A percentile compares a stretch with the other conserved stretches of the same genome.
These are phyloP conservation scores for Geodia barretti DNA, from an alignment of 37 sponge, comb jelly and placozoan genomes.

Conservation along the genomic window DNA sequence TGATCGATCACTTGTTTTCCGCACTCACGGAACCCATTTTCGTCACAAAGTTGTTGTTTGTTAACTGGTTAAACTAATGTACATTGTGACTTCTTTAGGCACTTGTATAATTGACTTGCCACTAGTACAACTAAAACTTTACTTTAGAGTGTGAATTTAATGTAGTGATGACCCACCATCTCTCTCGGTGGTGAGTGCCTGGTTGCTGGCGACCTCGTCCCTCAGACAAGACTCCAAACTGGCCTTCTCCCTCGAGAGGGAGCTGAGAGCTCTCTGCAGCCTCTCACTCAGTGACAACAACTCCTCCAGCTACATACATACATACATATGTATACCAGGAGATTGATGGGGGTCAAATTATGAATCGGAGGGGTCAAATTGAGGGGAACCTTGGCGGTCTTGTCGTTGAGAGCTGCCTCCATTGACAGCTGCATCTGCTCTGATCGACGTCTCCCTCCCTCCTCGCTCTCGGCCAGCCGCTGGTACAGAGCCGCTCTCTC, in stretches of 20 bases:
- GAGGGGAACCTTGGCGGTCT: conserved; percentile 4
- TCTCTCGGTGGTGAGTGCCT: conserved; percentile 31
- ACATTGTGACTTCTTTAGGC: no score
- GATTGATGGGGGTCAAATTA: not conserved
- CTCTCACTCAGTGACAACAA: conserved; percentile 14
- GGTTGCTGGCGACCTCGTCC: conserved; percentile 28
- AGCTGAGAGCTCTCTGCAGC: conserved; percentile 21
- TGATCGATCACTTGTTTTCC: no score
- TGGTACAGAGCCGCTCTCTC: not conserved
- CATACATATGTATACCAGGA: not conserved
- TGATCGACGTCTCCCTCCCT: not conserved
- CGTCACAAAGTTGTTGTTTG: no score
- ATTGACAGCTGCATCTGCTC: not conserved
- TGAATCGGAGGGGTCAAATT: not conserved
- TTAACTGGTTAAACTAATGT: no score
- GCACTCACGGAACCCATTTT: no score
- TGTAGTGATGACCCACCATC: no score
- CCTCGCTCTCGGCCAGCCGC: not conserved
- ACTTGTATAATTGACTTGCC: no score
- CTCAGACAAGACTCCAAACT: conserved; percentile 25
- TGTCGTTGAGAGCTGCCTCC: not conserved
- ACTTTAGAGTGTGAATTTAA: no score
- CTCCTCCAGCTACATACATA: conserved; percentile 18
- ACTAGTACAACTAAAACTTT: no score
- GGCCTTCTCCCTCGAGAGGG: conserved; percentile 47